phyloP scores from a whole-genome alignment of 2,797 vertebrate species.

The Galago senegalensis region DNA sequence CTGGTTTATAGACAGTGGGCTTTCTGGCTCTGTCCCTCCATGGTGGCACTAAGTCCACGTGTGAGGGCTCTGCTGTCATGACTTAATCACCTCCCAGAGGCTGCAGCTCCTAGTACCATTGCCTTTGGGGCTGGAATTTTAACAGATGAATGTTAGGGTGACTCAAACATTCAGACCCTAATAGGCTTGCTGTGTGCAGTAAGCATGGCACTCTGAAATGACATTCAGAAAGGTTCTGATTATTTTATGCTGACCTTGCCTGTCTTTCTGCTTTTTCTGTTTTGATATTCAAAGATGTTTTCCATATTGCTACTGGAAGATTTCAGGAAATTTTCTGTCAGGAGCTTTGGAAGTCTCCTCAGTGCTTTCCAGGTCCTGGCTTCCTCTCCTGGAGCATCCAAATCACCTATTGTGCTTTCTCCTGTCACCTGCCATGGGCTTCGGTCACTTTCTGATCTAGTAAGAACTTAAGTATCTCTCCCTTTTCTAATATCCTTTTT shows the following conservation, averaged over 20 bases:
- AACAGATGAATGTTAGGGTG: background rate
- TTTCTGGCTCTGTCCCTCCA: background rate
- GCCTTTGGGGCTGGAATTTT: fast-evolving
- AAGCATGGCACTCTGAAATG: background rate
- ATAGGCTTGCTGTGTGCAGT: background rate
- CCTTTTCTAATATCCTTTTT: background rate
- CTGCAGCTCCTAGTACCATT: background rate
- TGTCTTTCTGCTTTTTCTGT: background rate
- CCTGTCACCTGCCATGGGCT: background rate
- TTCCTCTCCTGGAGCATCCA: background rate
- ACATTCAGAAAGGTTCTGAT: background rate
- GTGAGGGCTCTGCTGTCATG: background rate
- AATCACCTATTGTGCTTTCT: background rate
- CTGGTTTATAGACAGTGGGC: background rate
- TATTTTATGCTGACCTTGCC: background rate
- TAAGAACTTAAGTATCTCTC: background rate
- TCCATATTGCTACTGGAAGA: background rate
- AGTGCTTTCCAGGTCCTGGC: background rate
- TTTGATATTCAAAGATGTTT: background rate
- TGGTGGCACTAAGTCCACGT: fast-evolving
- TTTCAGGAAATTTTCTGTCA: background rate
- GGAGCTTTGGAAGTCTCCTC: background rate
- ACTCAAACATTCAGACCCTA: background rate
- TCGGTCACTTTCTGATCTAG: slow-evolving; percentile 51
- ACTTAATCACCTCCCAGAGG: background rate